Percentiles rank a stretch among this genome's conserved stretches.
Evolutionary conservation across 2,888 invertebrate species (phyloP).

Genomic region (Cylloceria caligata): DNA sequence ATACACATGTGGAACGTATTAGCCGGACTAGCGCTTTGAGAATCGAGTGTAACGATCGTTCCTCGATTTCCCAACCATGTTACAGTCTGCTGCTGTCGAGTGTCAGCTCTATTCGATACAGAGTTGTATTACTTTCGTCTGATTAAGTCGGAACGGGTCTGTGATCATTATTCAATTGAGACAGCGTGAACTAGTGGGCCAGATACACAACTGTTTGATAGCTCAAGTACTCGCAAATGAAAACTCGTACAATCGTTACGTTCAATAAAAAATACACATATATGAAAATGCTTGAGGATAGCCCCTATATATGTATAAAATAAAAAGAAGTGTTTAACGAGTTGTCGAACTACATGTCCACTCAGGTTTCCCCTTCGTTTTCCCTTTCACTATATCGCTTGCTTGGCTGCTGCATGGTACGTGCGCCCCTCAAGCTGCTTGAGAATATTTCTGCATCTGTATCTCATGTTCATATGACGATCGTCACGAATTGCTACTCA

Average conservation of each 20-base stretch:
- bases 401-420: constrained; percentile 19
- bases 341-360: constrained; percentile 52
- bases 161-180: constrained; percentile 59
- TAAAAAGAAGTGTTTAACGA: constrained; percentile 56
- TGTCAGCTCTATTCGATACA: constrained; percentile 30
- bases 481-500: not conserved
- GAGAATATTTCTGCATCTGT: constrained; percentile 32
- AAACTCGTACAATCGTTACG: constrained; percentile 48
- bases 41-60: constrained; percentile 30
- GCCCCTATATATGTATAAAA: constrained; percentile 21
- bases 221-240: constrained; percentile 22
- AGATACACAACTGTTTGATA: constrained; percentile 25
- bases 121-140: constrained; percentile 24
- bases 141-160: constrained; percentile 38
- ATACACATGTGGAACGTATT: not conserved
- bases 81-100: constrained; percentile 5
- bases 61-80: constrained; percentile 34
- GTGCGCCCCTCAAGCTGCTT: constrained; percentile 37
- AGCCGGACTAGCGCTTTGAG: constrained; percentile 3
- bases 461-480: constrained; percentile 13
- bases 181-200: not conserved
- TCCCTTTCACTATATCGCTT: constrained; percentile 56
- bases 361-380: constrained; percentile 63
- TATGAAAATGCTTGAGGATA: too few relatives aligned
- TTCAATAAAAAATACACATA: constrained; percentile 36